phyloP scores from a whole-genome alignment of 2,888 invertebrate species.

The Microctonus hyperodae region DNA sequence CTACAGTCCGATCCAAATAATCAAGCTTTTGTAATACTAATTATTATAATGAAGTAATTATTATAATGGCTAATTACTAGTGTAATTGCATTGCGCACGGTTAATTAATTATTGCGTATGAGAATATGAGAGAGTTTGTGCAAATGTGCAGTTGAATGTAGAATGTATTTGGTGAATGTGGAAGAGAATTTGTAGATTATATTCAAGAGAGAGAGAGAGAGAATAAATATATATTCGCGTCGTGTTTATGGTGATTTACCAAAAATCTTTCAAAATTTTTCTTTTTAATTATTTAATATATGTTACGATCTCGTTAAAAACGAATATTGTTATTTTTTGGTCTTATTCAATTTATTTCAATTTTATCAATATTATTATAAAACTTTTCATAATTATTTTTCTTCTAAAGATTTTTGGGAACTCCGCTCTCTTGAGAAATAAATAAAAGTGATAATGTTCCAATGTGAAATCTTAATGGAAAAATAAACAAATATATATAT shows the following conservation, averaged over 20 bases:
- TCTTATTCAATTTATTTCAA: not conserved
- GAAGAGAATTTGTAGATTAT: conserved; percentile 16
- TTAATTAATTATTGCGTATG: conserved; percentile 27
- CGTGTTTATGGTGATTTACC: conserved; percentile 36
- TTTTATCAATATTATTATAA: not conserved
- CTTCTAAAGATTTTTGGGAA: conserved; percentile 51
- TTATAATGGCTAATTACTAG: conserved; percentile 53
- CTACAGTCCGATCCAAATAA: conserved; percentile 63
- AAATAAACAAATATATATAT: conserved; percentile 32
- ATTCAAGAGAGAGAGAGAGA: conserved; percentile 20
- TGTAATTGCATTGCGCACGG: conserved; percentile 49
- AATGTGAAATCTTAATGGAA: conserved; percentile 35
- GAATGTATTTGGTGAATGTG: conserved; percentile 21
- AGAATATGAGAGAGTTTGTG: conserved; percentile 27
- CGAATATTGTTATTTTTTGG: not conserved
- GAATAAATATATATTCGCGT: conserved; percentile 20
- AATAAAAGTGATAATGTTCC: conserved; percentile 13
- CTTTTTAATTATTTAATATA: conserved; percentile 21
- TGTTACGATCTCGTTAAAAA: conserved; percentile 6
- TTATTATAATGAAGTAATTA: conserved; percentile 53
- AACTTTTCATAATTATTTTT: conserved; percentile 19
- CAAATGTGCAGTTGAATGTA: conserved; percentile 15
- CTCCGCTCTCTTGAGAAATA: conserved; percentile 37
- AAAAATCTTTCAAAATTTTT: conserved; percentile 49
- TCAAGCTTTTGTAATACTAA: conserved; percentile 63